These are phyloP conservation scores for Melitaea cinxia DNA, from an alignment of 1,140 invertebrate genomes.

Conservation along the genomic window DNA sequence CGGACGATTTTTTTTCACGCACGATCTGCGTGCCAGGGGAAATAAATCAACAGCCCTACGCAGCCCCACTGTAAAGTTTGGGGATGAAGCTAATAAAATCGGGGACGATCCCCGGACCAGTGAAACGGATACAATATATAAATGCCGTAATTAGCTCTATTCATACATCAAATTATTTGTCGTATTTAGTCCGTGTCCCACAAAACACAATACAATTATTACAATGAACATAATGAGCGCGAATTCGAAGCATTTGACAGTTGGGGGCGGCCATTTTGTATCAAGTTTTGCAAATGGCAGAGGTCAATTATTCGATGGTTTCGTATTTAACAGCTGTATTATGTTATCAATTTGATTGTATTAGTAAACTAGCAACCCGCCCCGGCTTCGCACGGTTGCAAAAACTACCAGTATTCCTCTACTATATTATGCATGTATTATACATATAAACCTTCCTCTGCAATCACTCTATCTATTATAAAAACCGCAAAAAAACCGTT, in stretches of 20 bases:
- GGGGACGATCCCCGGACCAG: conserved; percentile 48
- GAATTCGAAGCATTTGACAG: conserved; percentile 60
- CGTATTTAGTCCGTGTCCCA: conserved; percentile 44
- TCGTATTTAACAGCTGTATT: conserved; percentile 33
- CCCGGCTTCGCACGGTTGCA: too few species aligned
- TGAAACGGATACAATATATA: conserved; percentile 74
- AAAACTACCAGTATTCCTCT: too few species aligned
- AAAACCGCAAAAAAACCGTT: too few species aligned
- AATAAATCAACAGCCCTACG: conserved; percentile 59
- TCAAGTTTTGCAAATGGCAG: conserved; percentile 33
- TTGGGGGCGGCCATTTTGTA: conserved; percentile 65
- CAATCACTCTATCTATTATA: too few species aligned
- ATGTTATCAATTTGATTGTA: too few species aligned
- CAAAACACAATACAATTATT: conserved; percentile 44
- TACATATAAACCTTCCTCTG: too few species aligned
- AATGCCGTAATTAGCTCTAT: conserved; percentile 73
- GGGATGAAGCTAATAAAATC: conserved; percentile 64
- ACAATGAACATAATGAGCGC: conserved; percentile 48
- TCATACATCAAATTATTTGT: conserved; percentile 70
- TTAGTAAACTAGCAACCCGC: too few species aligned
- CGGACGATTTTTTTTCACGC: conserved; percentile 41
- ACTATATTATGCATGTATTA: too few species aligned
- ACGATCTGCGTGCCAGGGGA: conserved; percentile 47
- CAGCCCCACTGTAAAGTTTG: conserved; percentile 49
- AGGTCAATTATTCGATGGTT: conserved; percentile 24